Conservation (phyloP, 1,140 invertebrate genomes). For the Mylabris phalerata region DNA sequence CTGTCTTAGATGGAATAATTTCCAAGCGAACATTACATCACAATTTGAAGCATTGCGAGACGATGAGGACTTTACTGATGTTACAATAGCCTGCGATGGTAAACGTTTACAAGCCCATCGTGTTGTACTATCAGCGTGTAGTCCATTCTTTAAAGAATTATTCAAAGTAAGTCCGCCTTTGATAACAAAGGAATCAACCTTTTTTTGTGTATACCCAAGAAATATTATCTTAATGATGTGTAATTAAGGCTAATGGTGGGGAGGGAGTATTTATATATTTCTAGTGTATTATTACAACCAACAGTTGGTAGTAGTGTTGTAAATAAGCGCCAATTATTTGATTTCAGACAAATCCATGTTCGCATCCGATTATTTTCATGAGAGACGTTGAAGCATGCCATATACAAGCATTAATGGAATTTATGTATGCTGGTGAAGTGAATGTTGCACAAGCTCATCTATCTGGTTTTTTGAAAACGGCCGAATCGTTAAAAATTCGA, state of each 20-base stretch:
- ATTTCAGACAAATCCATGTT: slow-evolving; percentile 75
- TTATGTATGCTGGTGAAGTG: slow-evolving; percentile 70
- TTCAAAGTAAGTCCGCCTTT: slow-evolving; percentile 59
- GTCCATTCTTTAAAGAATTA: slow-evolving; percentile 74
- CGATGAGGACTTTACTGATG: slow-evolving; percentile 77
- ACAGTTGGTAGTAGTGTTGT: background rate
- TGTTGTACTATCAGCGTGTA: slow-evolving; percentile 72
- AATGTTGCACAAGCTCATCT: slow-evolving; percentile 68
- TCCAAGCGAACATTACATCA: slow-evolving; percentile 80
- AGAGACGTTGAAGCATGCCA: slow-evolving; percentile 65
- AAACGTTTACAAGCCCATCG: slow-evolving; percentile 70
- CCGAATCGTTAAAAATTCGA: slow-evolving; percentile 64
- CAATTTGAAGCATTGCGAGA: slow-evolving; percentile 70
- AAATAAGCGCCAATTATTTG: slow-evolving; percentile 9
- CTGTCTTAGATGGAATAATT: slow-evolving; percentile 90
- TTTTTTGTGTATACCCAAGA: background rate
- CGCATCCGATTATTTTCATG: slow-evolving; percentile 80
- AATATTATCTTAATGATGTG: background rate
- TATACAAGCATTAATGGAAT: slow-evolving; percentile 59
- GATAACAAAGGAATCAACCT: background rate
- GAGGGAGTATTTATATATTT: too few species aligned
- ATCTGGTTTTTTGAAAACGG: slow-evolving; percentile 61
- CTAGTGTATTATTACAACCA: background rate
- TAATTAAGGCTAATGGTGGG: background rate
- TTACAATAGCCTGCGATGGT: slow-evolving; percentile 74